These are phyloP conservation scores for Psilanteris sp. DNA, from an alignment of 1,140 invertebrate species.

Conservation along the genomic window DNA sequence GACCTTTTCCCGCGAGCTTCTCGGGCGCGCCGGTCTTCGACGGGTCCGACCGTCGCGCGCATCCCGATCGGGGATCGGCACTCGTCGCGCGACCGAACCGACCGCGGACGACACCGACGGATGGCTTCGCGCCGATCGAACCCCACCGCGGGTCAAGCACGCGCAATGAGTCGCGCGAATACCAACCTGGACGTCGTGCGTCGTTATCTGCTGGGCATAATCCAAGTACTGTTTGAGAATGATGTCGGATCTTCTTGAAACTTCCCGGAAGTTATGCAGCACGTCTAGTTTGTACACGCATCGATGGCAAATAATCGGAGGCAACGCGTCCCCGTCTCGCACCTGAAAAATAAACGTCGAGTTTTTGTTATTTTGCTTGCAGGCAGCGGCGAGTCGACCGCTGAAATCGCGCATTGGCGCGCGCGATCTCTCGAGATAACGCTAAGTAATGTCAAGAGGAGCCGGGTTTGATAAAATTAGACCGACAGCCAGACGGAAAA, in stretches of 20 bases:
- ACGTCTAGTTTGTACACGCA: constrained; percentile 80
- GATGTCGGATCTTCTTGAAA: constrained; percentile 79
- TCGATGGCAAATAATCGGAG: constrained; percentile 78
- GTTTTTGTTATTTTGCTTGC: too few species aligned
- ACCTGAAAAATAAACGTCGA: constrained; percentile 72
- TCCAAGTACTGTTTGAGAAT: constrained; percentile 81
- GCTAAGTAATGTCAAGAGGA: constrained; percentile 4
- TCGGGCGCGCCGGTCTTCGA: too few species aligned
- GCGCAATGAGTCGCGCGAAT: not conserved
- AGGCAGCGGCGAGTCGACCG: too few species aligned
- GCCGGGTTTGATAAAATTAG: constrained; percentile 27
- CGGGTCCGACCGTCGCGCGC: too few species aligned
- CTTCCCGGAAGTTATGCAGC: constrained; percentile 79
- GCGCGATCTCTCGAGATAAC: constrained; percentile 2
- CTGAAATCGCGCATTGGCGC: not conserved
- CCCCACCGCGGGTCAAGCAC: too few species aligned
- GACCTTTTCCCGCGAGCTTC: too few species aligned
- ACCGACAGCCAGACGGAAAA: constrained; percentile 39
- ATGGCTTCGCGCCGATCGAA: not conserved
- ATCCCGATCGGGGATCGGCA: too few species aligned
- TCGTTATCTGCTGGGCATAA: constrained; percentile 77
- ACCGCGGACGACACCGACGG: too few species aligned
- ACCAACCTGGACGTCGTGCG: constrained; percentile 73
- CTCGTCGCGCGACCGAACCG: too few species aligned
- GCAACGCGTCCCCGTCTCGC: constrained; percentile 78